Conservation (phyloP, 1,140 invertebrate genomes). For the Drosophila erecta region DNA sequence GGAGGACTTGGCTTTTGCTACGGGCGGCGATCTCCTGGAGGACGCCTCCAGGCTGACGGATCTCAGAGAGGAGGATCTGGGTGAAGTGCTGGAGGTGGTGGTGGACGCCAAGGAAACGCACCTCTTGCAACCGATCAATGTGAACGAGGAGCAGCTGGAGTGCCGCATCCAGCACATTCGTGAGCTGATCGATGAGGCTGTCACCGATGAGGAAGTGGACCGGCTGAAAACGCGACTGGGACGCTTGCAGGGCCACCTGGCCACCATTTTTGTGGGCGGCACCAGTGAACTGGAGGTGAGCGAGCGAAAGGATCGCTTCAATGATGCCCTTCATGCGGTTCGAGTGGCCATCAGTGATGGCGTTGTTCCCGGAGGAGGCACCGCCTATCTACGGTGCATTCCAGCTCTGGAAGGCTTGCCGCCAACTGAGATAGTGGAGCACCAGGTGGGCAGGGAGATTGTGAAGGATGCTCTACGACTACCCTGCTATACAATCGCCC, state of each 20-base stretch:
- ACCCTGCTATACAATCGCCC: constrained; percentile 94
- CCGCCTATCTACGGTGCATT: constrained; percentile 74
- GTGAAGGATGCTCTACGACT: constrained; percentile 88
- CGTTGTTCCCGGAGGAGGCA: constrained; percentile 81
- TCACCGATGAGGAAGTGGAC: constrained; percentile 91
- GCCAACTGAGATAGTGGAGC: constrained; percentile 6
- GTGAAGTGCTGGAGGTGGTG: constrained; percentile 88
- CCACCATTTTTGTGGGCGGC: constrained; percentile 83
- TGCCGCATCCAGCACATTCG: constrained; percentile 88
- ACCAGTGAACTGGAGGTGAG: constrained; percentile 73
- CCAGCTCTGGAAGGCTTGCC: constrained; percentile 48
- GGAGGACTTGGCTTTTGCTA: constrained; percentile 39
- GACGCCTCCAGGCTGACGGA: constrained; percentile 85
- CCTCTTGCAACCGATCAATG: constrained; percentile 86
- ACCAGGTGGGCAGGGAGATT: constrained; percentile 87
- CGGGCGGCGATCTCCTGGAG: constrained; percentile 81
- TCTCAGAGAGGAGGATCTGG: constrained; percentile 86
- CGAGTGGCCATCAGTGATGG: constrained; percentile 75
- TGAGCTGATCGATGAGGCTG: constrained; percentile 88
- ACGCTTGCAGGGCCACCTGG: constrained; percentile 89
- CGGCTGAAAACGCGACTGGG: constrained; percentile 91
- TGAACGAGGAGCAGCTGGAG: constrained; percentile 86
- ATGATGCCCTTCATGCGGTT: constrained; percentile 79
- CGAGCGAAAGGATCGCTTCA: constrained; percentile 79
- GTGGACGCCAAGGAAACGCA: constrained; percentile 88